These are phyloP conservation scores for Psittacula echo DNA, from an alignment of 2,797 vertebrate genomes.

Conservation along the genomic window DNA sequence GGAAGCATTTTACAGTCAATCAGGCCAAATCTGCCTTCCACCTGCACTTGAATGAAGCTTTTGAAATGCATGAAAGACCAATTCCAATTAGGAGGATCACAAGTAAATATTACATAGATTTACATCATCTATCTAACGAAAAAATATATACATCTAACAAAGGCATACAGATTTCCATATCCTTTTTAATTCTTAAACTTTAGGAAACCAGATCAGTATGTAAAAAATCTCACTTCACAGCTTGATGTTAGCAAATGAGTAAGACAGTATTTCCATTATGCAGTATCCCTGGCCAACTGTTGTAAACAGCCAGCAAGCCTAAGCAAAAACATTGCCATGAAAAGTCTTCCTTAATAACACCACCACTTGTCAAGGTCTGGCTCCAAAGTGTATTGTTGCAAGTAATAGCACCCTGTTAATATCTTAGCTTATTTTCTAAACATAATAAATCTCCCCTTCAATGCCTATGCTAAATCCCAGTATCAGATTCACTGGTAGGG, in stretches of 20 bases:
- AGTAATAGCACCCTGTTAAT: conserved; percentile 40
- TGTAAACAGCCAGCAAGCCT: neutral
- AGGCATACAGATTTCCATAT: neutral
- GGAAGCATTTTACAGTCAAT: neutral
- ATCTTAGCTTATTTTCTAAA: conserved; percentile 30
- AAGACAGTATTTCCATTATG: neutral
- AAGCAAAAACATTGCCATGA: conserved; percentile 43
- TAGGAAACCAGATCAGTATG: neutral
- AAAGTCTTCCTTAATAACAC: conserved; percentile 45
- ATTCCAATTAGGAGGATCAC: neutral
- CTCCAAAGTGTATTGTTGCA: neutral
- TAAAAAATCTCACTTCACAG: neutral
- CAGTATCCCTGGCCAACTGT: neutral
- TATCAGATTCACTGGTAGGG: neutral
- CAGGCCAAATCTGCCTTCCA: conserved; percentile 9
- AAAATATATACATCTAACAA: neutral
- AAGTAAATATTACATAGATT: neutral
- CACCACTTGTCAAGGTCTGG: neutral
- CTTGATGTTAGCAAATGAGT: conserved; percentile 10
- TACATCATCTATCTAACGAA: neutral
- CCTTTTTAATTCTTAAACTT: neutral
- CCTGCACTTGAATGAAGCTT: neutral
- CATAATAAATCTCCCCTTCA: conserved; percentile 5
- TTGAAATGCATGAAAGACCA: neutral
- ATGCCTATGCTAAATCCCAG: neutral